Percentiles rank a stretch among this genome's conserved stretches.
These are phyloP conservation scores for Ophthalmotilapia sp. DNA, from an alignment of 2,113 vertebrate genomes.

Conservation along the genomic window DNA sequence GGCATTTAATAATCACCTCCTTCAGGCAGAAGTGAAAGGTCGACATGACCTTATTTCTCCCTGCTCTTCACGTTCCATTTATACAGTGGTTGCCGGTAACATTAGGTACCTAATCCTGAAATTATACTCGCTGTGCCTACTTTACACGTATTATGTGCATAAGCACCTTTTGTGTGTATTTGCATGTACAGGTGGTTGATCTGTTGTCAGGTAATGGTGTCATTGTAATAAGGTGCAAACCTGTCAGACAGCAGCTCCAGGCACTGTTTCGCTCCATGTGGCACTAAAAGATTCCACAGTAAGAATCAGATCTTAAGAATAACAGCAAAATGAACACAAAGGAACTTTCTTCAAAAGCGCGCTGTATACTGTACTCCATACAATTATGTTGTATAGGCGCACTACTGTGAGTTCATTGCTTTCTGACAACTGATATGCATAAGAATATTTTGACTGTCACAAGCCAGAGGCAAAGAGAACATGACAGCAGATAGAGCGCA, in stretches of 20 bases:
- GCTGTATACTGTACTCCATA: background rate
- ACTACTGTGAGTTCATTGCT: background rate
- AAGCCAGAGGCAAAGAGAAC: conserved; percentile 5
- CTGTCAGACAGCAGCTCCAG: conserved; percentile 26
- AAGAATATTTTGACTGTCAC: conserved; percentile 29
- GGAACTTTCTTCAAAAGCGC: background rate
- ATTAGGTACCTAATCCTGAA: background rate
- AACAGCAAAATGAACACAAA: conserved; percentile 30
- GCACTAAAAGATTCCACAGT: background rate
- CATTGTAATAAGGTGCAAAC: background rate
- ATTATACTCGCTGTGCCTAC: background rate
- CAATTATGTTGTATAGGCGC: conserved; percentile 10
- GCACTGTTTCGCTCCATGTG: background rate
- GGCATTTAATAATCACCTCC: conserved; percentile 37
- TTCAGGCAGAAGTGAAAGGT: conserved; percentile 9
- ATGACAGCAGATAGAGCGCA: conserved; percentile 12
- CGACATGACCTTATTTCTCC: conserved; percentile 6
- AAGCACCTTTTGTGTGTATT: background rate
- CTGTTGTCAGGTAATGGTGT: conserved; percentile 19
- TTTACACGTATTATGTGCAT: background rate
- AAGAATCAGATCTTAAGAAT: conserved; percentile 1
- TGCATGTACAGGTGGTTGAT: conserved; percentile 4
- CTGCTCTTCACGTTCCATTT: conserved; percentile 9
- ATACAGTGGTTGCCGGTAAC: conserved; percentile 6
- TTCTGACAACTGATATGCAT: conserved; percentile 26